These are phyloP conservation scores for Crypturellus tataupa DNA, from an alignment of 2,797 vertebrate species.

Conservation along the genomic window DNA sequence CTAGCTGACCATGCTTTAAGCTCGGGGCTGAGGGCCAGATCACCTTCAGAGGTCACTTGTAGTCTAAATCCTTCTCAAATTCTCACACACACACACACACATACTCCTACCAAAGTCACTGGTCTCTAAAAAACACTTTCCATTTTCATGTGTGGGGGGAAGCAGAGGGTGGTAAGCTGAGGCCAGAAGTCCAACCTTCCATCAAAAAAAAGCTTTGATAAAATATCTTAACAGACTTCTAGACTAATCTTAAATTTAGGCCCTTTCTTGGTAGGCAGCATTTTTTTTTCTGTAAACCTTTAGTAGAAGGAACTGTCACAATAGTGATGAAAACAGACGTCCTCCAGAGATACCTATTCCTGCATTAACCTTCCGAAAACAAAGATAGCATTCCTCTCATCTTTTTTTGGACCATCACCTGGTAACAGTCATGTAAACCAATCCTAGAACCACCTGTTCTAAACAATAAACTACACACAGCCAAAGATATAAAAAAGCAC, in stretches of 20 bases:
- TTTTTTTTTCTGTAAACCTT: neutral
- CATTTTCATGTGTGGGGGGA: no score
- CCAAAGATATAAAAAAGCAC: neutral
- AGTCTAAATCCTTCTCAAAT: neutral
- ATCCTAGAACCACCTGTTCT: neutral
- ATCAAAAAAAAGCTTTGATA: neutral
- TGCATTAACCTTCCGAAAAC: neutral
- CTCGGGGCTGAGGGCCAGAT: accelerated
- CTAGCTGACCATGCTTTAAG: neutral
- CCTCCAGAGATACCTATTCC: neutral
- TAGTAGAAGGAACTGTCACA: neutral
- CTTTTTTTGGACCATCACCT: neutral
- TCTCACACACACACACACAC: neutral
- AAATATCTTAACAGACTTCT: neutral
- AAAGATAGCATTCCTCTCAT: neutral
- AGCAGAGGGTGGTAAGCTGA: no score
- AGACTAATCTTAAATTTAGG: neutral
- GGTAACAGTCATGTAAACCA: neutral
- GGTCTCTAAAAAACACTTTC: neutral
- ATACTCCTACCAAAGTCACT: neutral
- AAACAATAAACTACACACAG: neutral
- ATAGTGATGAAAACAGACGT: neutral
- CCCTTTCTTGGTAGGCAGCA: neutral
- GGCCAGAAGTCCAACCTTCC: neutral
- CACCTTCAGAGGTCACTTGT: neutral